Evolutionary conservation across 2,113 vertebrate genomes (phyloP).

Genomic region (Blennius ocellaris): DNA sequence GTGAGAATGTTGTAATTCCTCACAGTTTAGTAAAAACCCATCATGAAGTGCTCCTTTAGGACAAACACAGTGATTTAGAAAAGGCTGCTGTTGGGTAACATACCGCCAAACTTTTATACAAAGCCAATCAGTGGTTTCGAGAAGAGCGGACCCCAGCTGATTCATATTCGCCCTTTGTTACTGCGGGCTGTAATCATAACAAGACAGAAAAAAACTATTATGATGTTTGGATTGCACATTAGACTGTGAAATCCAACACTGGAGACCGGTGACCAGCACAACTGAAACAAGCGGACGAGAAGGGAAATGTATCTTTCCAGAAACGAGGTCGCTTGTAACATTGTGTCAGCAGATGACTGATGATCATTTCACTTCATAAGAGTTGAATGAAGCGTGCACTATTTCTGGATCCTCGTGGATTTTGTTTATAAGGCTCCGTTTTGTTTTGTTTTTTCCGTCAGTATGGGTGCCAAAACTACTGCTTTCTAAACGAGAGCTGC

Average conservation of each 20-base stretch:
- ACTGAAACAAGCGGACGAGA: constrained; percentile 32
- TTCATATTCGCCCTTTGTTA: constrained; percentile 51
- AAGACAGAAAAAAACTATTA: constrained; percentile 42
- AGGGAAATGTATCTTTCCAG: constrained; percentile 34
- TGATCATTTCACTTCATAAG: constrained; percentile 25
- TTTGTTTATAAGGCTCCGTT: constrained; percentile 22
- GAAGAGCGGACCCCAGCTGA: constrained; percentile 47
- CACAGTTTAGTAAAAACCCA: constrained; percentile 36
- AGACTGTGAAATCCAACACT: constrained; percentile 26
- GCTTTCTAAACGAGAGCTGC: constrained; percentile 18
- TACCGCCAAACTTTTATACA: constrained; percentile 46
- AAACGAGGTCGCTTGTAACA: constrained; percentile 25
- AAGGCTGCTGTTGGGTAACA: constrained; percentile 33
- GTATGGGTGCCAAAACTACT: constrained; percentile 28
- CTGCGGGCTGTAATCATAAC: constrained; percentile 43
- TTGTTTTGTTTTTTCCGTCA: constrained; percentile 21
- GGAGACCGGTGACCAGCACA: constrained; percentile 32
- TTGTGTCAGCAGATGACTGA: constrained; percentile 47
- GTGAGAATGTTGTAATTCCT: constrained; percentile 41
- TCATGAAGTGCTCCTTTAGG: background rate
- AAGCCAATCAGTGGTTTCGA: constrained; percentile 51
- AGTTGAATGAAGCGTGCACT: constrained; percentile 12
- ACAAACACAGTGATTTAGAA: constrained; percentile 37
- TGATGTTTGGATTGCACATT: constrained; percentile 51
- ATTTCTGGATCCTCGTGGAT: constrained; percentile 28